Percentiles rank a stretch among this genome's conserved stretches.
Conservation (phyloP, 2,888 invertebrate species). For the Phengaris alcon region DNA sequence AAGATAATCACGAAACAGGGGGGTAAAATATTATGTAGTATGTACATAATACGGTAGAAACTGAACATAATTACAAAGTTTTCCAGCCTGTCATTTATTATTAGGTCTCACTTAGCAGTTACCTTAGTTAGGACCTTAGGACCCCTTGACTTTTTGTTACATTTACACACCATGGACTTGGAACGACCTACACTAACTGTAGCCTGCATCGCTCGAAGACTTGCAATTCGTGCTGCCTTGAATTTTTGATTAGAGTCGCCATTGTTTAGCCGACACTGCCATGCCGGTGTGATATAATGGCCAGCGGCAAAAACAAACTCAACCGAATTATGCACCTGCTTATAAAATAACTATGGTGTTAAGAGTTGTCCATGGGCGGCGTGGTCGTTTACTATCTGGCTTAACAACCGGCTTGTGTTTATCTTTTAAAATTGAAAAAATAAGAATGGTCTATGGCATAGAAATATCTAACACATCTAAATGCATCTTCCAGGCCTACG, state of each 20-base stretch:
- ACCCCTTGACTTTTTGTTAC: too few species aligned
- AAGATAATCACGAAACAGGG: not conserved
- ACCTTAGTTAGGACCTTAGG: too few species aligned
- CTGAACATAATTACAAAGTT: not conserved
- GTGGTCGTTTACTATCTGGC: too few species aligned
- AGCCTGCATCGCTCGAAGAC: not conserved
- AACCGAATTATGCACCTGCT: not conserved
- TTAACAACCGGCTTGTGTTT: too few species aligned
- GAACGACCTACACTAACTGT: slow-evolving; percentile 10
- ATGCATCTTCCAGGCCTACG: not conserved
- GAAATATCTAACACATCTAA: not conserved
- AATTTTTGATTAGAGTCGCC: slow-evolving; percentile 4
- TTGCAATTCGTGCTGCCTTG: slow-evolving; percentile 10
- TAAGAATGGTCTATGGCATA: not conserved
- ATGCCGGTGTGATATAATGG: slow-evolving; percentile 5
- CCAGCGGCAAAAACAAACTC: not conserved
- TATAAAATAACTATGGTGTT: too few species aligned
- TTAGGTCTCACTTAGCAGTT: too few species aligned
- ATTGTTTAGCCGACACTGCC: not conserved
- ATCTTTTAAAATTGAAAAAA: not conserved
- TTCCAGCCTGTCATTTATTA: too few species aligned
- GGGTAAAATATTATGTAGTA: not conserved
- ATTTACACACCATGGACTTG: too few species aligned
- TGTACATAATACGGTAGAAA: too few species aligned
- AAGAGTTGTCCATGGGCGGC: too few species aligned